A percentile compares a stretch with the other conserved stretches of the same genome.
phyloP scores from a whole-genome alignment of 2,797 vertebrate genomes.

The Characodon lateralis region DNA sequence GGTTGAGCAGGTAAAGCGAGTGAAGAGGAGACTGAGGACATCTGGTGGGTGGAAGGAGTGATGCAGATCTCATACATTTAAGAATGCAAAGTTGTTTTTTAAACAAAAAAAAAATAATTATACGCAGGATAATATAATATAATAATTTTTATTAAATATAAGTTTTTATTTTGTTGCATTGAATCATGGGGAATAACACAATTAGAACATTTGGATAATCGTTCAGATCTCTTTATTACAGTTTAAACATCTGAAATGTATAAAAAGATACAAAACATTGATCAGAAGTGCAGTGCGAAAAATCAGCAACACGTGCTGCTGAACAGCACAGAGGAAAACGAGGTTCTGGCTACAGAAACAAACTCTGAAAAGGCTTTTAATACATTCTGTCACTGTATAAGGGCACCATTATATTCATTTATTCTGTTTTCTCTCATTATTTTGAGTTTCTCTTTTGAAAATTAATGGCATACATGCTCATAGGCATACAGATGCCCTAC shows the following conservation, averaged over 20 bases:
- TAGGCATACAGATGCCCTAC: too few species aligned
- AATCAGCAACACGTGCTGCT: not conserved
- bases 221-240: slow-evolving; percentile 43
- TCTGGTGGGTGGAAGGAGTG: not conserved
- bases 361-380: not conserved
- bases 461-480: not conserved
- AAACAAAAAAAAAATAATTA: too few species aligned
- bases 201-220: not conserved
- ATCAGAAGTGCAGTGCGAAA: slow-evolving; percentile 18
- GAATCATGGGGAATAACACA: not conserved
- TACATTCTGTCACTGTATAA: not conserved
- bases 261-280: slow-evolving; percentile 29
- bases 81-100: not conserved
- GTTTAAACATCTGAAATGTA: slow-evolving; percentile 26
- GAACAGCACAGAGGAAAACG: slow-evolving; percentile 14
- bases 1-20: not conserved
- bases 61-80: not conserved
- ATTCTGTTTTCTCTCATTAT: not conserved
- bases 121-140: too few species aligned
- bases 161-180: not conserved
- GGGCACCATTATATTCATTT: not conserved
- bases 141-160: not conserved
- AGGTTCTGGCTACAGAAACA: slow-evolving; percentile 12
- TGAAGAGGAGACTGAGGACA: not conserved
- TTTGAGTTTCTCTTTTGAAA: not conserved